Percentiles rank a stretch among this genome's conserved stretches.
These are phyloP conservation scores for Ostrea denselamellosa DNA, from an alignment of 1,140 invertebrate genomes.

Conservation along the genomic window DNA sequence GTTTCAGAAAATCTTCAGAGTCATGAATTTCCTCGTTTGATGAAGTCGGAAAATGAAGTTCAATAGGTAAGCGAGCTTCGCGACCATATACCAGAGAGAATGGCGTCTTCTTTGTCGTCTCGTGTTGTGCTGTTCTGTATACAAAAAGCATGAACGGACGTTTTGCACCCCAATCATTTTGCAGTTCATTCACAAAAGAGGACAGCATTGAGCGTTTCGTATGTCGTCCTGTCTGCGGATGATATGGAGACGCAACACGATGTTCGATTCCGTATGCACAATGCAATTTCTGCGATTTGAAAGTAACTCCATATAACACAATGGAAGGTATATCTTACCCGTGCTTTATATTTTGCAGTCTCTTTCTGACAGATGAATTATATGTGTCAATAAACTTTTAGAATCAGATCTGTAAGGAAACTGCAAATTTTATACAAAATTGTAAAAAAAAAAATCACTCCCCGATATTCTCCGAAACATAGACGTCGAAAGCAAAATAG, in stretches of 20 bases:
- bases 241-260: conserved; percentile 55
- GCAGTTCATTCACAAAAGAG: conserved; percentile 50
- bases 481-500: too few species aligned
- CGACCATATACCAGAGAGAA: conserved; percentile 53
- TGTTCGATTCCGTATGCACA: conserved; percentile 57
- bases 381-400: too few species aligned
- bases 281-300: too few species aligned
- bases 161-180: conserved; percentile 51
- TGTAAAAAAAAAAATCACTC: too few species aligned
- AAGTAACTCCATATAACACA: too few species aligned
- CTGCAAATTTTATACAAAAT: too few species aligned
- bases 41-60: conserved; percentile 28
- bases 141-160: conserved; percentile 52
- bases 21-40: not conserved
- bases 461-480: too few species aligned
- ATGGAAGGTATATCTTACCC: too few species aligned
- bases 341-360: too few species aligned
- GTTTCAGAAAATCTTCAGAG: not conserved
- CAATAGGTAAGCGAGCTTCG: conserved; percentile 48
- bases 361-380: too few species aligned
- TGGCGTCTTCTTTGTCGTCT: conserved; percentile 50
- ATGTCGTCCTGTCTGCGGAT: conserved; percentile 59
- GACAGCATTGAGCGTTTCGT: conserved; percentile 61
- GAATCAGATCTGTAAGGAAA: too few species aligned
- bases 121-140: conserved; percentile 49